Evolutionary conservation across 2,888 invertebrate species (phyloP), one percentile per base, ranked within the genome.

Genomic region (Melitaea athalia): DNA sequence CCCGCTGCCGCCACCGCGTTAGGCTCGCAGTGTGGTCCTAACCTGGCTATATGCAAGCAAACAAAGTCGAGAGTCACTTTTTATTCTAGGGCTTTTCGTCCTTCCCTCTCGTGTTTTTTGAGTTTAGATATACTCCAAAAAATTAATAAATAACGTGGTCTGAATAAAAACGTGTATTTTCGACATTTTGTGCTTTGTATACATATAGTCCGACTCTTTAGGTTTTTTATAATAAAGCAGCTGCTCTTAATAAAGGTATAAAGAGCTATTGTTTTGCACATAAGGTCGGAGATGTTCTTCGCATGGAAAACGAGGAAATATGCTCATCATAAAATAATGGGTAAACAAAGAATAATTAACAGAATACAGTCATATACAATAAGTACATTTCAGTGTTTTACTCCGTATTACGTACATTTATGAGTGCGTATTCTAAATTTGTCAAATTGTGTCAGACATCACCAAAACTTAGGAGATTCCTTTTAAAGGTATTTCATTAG

Each of bases 201-300:
- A n/a, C n/a, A n/a, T n/a, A 8, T 38, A 38, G 17, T 43, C 42
- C 42, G 12, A 33, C 53, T 42, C 42, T 8, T 50, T 10, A 52
- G 10, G 24, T 24, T 63, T 63, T 53, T 63, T 43, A 53, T 31
- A 53, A 2, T n/a, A 31, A 55, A 33, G 33, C 31, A 33, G 7
- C 5, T 24, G 43, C 42, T 45, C 31, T 47, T 45, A 3, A 11
- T n/a, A n/a, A n/a, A n/a, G 24, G 10, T 24, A 45, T 47, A 24
- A 24, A 7, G 24, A n/a, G 5, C n/a, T 42, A 49, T 43, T 59
- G 57, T 59, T 47, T 59, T 42, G 38, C 24, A 49, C 59, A 42
- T 59, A 42, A 2, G 11, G 38, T 5, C 38, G 24, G 24, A 24
- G 24, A 52, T 5, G 11, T 24, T 52, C 52, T 10, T 10, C 24